These are phyloP conservation scores for Eulemur rufifrons DNA, from an alignment of 2,113 vertebrate genomes.

Conservation along the genomic window DNA sequence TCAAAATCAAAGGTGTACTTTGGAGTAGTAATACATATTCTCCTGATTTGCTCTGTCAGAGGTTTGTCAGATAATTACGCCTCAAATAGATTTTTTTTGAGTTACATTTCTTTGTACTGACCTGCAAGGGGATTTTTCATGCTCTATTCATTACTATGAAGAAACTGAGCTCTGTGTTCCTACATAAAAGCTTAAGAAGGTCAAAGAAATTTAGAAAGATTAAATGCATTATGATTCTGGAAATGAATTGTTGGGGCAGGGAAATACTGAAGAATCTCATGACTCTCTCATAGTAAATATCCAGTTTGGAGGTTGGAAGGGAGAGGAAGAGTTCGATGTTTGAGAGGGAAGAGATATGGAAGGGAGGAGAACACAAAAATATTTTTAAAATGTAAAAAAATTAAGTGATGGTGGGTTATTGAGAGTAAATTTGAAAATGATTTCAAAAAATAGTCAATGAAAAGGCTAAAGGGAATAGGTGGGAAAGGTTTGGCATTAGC, in stretches of 20 bases:
- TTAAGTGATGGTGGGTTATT: not conserved
- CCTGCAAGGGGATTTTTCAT: not conserved
- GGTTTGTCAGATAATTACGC: not conserved
- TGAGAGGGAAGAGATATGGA: not conserved
- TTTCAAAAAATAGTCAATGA: not conserved
- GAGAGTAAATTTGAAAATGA: not conserved
- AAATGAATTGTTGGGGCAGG: slow-evolving; percentile 2
- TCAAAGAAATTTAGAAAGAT: slow-evolving; percentile 38
- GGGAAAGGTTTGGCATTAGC: not conserved
- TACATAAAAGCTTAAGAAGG: not conserved
- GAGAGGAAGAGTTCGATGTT: not conserved
- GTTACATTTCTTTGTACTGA: not conserved
- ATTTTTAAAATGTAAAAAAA: not conserved
- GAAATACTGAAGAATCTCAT: not conserved
- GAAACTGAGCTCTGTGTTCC: not conserved
- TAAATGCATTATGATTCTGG: slow-evolving; percentile 6
- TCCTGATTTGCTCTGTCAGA: not conserved
- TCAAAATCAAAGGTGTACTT: not conserved
- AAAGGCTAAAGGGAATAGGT: not conserved
- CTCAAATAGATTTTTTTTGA: not conserved
- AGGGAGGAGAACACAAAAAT: not conserved
- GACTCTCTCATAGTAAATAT: not conserved
- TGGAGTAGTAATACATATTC: not conserved
- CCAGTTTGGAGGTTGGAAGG: not conserved
- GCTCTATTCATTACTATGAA: not conserved